These are phyloP conservation scores for Atethmia centrago DNA, from an alignment of 2,888 invertebrate genomes.

Conservation along the genomic window DNA sequence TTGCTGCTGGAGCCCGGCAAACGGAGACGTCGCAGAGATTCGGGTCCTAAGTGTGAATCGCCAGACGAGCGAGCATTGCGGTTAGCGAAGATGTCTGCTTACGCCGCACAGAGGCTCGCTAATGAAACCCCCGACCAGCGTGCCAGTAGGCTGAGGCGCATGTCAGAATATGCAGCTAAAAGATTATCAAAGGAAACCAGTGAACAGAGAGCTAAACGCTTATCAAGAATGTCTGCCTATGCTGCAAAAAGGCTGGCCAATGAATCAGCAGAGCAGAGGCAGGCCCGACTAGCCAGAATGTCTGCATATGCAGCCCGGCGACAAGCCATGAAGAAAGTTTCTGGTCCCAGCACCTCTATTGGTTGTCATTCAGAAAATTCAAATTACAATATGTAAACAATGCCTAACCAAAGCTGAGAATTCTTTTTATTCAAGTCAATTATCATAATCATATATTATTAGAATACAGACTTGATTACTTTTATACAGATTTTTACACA, in stretches of 20 bases:
- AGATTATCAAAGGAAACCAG: conserved; percentile 81
- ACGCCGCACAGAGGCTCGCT: conserved; percentile 85
- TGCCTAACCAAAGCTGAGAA: conserved; percentile 72
- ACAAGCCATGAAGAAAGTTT: conserved; percentile 79
- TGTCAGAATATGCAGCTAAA: conserved; percentile 87
- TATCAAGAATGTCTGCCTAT: conserved; percentile 87
- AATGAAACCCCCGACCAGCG: conserved; percentile 85
- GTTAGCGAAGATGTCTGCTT: conserved; percentile 86
- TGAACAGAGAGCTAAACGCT: conserved; percentile 82
- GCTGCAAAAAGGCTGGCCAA: conserved; percentile 84
- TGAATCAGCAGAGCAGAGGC: conserved; percentile 84
- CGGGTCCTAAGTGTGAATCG: conserved; percentile 75
- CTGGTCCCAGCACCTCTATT: conserved; percentile 41
- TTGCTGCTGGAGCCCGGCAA: conserved; percentile 56
- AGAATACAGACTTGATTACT: conserved; percentile 45
- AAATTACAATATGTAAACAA: conserved; percentile 48
- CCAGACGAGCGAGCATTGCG: conserved; percentile 80
- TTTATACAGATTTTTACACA: conserved; percentile 59
- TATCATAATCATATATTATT: conserved; percentile 38
- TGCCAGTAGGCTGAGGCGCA: conserved; percentile 80
- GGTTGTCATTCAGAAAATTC: conserved; percentile 40
- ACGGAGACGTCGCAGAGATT: conserved; percentile 70
- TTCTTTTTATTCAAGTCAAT: conserved; percentile 44
- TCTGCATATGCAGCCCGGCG: conserved; percentile 86
- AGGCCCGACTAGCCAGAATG: conserved; percentile 82